Conservation (phyloP, 2,113 vertebrate genomes). For the Microcebus griseorufus region DNA sequence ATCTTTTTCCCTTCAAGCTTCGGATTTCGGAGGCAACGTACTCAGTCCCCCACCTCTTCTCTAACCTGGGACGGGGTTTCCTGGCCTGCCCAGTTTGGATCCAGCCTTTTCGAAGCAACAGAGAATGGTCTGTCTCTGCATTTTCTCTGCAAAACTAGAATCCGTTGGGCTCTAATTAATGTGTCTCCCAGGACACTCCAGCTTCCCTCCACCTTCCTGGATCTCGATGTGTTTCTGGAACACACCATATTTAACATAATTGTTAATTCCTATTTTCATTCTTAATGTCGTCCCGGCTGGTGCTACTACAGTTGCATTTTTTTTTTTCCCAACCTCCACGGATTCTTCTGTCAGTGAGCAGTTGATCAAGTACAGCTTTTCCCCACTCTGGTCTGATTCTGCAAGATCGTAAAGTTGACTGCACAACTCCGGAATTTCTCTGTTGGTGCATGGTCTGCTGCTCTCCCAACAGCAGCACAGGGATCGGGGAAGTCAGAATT, state of each 20-base stretch:
- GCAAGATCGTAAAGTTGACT: background rate
- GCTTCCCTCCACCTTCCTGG: background rate
- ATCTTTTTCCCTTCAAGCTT: background rate
- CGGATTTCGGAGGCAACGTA: background rate
- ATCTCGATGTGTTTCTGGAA: background rate
- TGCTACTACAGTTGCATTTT: background rate
- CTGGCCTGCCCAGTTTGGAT: background rate
- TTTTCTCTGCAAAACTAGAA: background rate
- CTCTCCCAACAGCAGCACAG: background rate
- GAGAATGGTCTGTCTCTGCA: background rate
- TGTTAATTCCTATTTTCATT: background rate
- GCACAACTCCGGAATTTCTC: background rate
- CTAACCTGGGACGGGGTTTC: background rate
- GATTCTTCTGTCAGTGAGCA: background rate
- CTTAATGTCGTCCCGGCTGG: background rate
- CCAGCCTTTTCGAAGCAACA: background rate
- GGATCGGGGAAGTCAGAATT: background rate
- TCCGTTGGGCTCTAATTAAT: background rate
- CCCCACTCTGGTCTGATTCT: rapidly evolving
- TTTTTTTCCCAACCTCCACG: background rate
- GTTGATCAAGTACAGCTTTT: background rate
- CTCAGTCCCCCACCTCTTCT: background rate
- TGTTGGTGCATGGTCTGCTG: background rate
- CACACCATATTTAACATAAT: background rate
- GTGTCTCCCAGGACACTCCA: background rate